A percentile compares a stretch with the other conserved stretches of the same genome.
These are phyloP conservation scores for Picathartes gymnocephalus DNA, from an alignment of 2,113 vertebrate genomes.

Conservation along the genomic window DNA sequence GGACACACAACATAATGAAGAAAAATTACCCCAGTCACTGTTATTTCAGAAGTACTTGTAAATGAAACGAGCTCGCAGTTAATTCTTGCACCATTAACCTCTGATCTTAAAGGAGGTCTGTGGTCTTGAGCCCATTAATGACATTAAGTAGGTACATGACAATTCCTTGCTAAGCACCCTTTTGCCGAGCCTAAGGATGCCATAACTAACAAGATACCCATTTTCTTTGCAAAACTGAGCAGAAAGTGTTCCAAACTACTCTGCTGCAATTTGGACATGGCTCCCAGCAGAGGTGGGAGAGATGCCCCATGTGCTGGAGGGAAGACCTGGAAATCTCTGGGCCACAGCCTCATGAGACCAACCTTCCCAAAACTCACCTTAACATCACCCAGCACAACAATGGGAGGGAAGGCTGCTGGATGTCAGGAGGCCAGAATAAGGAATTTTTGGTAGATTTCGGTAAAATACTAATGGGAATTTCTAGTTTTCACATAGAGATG, in stretches of 20 bases:
- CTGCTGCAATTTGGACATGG: neutral
- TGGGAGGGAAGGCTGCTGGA: neutral
- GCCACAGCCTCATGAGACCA: neutral
- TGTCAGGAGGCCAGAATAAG: neutral
- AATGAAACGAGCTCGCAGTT: neutral
- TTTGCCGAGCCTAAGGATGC: neutral
- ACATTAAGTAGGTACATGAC: neutral
- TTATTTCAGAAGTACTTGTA: neutral
- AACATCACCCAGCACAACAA: neutral
- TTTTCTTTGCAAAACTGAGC: neutral
- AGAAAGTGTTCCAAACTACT: neutral
- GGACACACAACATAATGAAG: neutral
- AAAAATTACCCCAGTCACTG: neutral
- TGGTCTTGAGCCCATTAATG: neutral
- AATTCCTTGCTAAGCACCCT: neutral
- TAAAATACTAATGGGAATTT: neutral
- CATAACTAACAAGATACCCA: accelerated
- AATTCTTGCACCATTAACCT: neutral
- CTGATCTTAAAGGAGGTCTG: neutral
- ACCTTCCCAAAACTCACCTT: neutral
- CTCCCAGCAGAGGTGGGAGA: neutral
- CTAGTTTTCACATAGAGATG: neutral
- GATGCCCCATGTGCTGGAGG: neutral
- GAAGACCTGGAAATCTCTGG: neutral
- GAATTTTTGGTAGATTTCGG: neutral